A percentile compares a stretch with the other conserved stretches of the same genome.
phyloP scores from a whole-genome alignment of 64 coral and sea anemone species.

The Catalaphyllia jardinei region DNA sequence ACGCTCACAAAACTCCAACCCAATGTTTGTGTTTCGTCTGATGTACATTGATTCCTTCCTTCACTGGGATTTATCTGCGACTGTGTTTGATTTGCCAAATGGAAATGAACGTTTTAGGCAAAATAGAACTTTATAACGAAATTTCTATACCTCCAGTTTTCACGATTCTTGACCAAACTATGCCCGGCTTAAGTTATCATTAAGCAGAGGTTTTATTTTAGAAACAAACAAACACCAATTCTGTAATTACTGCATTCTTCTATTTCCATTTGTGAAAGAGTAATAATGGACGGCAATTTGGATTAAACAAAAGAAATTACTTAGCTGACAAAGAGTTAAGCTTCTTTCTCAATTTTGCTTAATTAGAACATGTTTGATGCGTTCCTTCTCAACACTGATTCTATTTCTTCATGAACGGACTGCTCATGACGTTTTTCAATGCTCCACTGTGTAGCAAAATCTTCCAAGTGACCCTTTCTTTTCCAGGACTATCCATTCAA shows the following conservation, averaged over 20 bases:
- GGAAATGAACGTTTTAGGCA: background rate
- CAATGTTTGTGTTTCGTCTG: background rate
- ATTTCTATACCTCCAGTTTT: too few relatives aligned
- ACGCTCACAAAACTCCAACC: background rate
- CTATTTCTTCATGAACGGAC: too few relatives aligned
- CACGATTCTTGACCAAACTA: background rate
- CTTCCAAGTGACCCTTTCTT: too few relatives aligned
- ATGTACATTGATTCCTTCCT: background rate
- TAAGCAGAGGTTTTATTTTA: background rate
- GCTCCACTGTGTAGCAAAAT: too few relatives aligned
- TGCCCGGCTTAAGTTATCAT: background rate
- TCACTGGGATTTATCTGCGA: background rate
- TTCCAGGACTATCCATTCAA: too few relatives aligned
- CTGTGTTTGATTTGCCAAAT: background rate
- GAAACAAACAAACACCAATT: slow-evolving; percentile 15
- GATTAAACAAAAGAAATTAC: slow-evolving; percentile 9
- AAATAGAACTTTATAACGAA: too few relatives aligned
- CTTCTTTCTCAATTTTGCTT: slow-evolving; percentile 10
- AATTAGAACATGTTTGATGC: slow-evolving; percentile 21
- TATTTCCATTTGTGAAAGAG: slow-evolving; percentile 7
- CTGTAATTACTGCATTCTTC: slow-evolving; percentile 9
- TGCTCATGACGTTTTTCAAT: too few relatives aligned
- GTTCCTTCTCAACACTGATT: background rate
- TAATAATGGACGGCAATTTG: slow-evolving; percentile 11
- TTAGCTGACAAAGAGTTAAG: slow-evolving; percentile 13